A percentile compares a stretch with the other conserved stretches of the same genome.
phyloP scores from a whole-genome alignment of 2,113 vertebrate genomes.

The Ctenodactylus gundi region DNA sequence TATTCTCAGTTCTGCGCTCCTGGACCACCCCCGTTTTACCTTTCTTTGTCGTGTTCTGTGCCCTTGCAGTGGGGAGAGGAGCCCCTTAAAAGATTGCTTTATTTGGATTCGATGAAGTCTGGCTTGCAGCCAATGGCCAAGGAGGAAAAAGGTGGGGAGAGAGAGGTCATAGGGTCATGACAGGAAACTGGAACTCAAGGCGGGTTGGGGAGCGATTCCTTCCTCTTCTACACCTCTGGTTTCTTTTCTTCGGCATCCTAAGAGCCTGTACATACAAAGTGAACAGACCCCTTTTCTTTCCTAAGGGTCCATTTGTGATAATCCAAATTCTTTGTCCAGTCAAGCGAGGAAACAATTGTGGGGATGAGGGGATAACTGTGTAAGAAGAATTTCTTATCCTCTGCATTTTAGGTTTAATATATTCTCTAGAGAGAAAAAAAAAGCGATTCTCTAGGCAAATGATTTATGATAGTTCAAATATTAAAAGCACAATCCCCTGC shows the following conservation, averaged over 20 bases:
- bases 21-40: fast-evolving
- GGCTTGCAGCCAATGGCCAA: neutral
- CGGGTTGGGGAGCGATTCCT: too few species aligned
- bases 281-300: neutral
- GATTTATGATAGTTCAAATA: neutral
- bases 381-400: neutral
- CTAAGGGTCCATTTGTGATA: neutral
- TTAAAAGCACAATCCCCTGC: neutral
- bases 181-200: neutral
- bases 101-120: neutral
- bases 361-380: neutral
- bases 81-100: neutral
- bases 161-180: neutral
- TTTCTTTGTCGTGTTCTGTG: neutral
- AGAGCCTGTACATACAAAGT: neutral
- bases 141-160: neutral
- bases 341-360: neutral
- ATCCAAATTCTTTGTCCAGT: neutral
- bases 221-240: neutral
- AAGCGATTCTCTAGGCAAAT: neutral
- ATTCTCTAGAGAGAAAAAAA: slow-evolving; percentile 8
- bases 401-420: neutral
- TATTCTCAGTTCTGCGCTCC: neutral
- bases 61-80: neutral
- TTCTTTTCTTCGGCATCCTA: neutral